Conservation (phyloP, 2,888 invertebrate species). For the Acheta domesticus region DNA sequence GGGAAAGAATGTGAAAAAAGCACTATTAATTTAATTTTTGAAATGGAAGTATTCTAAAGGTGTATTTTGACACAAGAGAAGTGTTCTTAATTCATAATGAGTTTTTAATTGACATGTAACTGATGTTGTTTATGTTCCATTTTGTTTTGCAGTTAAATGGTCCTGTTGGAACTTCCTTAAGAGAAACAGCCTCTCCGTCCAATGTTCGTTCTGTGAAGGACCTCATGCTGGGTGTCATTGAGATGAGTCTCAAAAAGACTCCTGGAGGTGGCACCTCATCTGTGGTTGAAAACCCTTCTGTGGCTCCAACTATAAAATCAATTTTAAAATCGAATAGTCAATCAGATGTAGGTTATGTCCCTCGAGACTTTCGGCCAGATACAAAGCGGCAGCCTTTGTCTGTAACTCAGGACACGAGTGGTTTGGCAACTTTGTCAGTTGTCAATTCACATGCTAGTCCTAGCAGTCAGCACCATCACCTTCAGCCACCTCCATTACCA, state of each 20-base stretch:
- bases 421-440: slow-evolving; percentile 65
- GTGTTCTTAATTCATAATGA: too few relatives aligned
- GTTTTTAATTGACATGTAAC: too few relatives aligned
- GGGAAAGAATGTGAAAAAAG: too few relatives aligned
- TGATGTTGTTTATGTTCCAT: too few relatives aligned
- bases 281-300: slow-evolving; percentile 46
- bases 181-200: slow-evolving; percentile 52
- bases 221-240: slow-evolving; percentile 78
- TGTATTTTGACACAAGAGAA: too few relatives aligned
- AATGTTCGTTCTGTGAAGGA: slow-evolving; percentile 68
- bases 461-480: slow-evolving; percentile 38
- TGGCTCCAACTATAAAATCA: slow-evolving; percentile 59
- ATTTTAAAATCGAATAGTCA: slow-evolving; percentile 55
- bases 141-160: slow-evolving; percentile 27
- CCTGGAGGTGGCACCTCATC: slow-evolving; percentile 48
- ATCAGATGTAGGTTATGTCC: background rate
- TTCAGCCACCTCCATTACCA: slow-evolving; percentile 40
- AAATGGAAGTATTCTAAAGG: too few relatives aligned
- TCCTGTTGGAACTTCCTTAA: slow-evolving; percentile 25
- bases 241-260: slow-evolving; percentile 68
- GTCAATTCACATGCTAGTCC: slow-evolving; percentile 49
- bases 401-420: slow-evolving; percentile 43
- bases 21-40: too few relatives aligned
- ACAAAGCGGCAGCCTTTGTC: background rate
- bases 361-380: background rate